Base-by-base conservation (phyloP, 2,888 invertebrate species). In the Amorpha juglandis region DNA sequence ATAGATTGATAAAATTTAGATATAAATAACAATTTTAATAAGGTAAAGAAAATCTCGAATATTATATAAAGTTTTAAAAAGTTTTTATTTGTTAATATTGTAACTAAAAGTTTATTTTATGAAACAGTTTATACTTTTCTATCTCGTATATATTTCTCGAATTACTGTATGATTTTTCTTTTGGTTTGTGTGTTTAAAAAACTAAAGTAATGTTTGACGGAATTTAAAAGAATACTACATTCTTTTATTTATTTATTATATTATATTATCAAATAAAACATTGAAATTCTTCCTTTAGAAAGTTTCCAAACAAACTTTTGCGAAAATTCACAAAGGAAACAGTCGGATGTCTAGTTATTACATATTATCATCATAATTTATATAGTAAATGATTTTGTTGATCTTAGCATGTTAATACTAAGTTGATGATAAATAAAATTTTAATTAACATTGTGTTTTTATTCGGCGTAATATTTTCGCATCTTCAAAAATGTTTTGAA, bases 391-490 rank as follows among this genome's bases (percentile, higher is more conserved):
- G 45, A 14, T 19, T 50, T 16, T 9, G 19, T 50, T 50, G 12
- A 63, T 38, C 14, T 51, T 16, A 47, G 64, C 64, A 64, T 64
- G 53, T 64, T 16, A 35, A 63, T 51, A 14, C 35, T 50, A 47
- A 9, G 27, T 47, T 35, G 45, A 52, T 52, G 52, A 2, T 55
- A 7, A 64, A 55, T 64, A 64, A 64, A 64, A 21, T 55, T 55
- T 47, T 33, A 64, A 55, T 27, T 47, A 47, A 55, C 19, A 42
- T 0, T 2, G 27, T 52, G 51, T 52, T 52, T 50, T 52, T 27
- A 52, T 52, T 52, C 27, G 27, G 1, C 27, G 27, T 12, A 11
- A 21, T 27, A 52, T 27, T 27, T 52, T 27, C 6, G 38, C 9
- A 38, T 7, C 35, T 35, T 35, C 35, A 35, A 3, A 38, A 38